Percentiles rank a stretch among this genome's conserved stretches.
Evolutionary conservation across 2,888 invertebrate species (phyloP).

Genomic region (Drosophila vallismaia): DNA sequence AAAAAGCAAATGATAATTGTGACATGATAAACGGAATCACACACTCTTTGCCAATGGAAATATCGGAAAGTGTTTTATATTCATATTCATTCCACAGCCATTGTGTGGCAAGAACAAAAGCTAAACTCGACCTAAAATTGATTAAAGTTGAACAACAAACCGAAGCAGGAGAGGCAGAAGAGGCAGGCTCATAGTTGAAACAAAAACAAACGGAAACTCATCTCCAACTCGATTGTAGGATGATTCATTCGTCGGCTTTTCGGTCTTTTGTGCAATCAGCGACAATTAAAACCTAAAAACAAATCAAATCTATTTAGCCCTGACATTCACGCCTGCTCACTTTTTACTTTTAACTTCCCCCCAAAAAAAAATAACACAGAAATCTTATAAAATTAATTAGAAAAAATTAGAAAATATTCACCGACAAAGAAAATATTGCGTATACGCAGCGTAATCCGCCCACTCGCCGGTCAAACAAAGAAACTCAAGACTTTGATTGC

Average conservation of each 20-base stretch:
- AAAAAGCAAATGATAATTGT: constrained; percentile 46
- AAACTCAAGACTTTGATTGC: constrained; percentile 13
- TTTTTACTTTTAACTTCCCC: no score
- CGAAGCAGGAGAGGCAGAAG: not conserved
- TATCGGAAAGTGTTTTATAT: constrained; percentile 15
- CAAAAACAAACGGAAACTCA: constrained; percentile 18
- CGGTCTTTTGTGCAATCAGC: constrained; percentile 62
- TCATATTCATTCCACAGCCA: constrained; percentile 10
- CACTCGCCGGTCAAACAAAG: constrained; percentile 11
- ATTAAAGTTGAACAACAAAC: constrained; percentile 31
- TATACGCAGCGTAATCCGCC: constrained; percentile 33
- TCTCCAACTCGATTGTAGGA: constrained; percentile 9
- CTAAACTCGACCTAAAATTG: constrained; percentile 38
- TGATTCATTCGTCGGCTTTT: constrained; percentile 47
- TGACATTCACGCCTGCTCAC: not conserved
- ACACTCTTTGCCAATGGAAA: constrained; percentile 16
- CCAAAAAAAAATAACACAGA: no score
- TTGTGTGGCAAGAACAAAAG: constrained; percentile 15
- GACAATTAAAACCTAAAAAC: constrained; percentile 60
- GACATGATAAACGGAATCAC: constrained; percentile 17
- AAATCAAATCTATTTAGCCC: constrained; percentile 33
- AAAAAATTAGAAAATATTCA: constrained; percentile 1
- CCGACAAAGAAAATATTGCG: constrained; percentile 39
- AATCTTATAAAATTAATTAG: not conserved
- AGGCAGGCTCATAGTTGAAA: not conserved